Percentiles rank a stretch among this genome's conserved stretches.
Conservation (phyloP, 2,888 invertebrate genomes). For the Andrena dorsata region DNA sequence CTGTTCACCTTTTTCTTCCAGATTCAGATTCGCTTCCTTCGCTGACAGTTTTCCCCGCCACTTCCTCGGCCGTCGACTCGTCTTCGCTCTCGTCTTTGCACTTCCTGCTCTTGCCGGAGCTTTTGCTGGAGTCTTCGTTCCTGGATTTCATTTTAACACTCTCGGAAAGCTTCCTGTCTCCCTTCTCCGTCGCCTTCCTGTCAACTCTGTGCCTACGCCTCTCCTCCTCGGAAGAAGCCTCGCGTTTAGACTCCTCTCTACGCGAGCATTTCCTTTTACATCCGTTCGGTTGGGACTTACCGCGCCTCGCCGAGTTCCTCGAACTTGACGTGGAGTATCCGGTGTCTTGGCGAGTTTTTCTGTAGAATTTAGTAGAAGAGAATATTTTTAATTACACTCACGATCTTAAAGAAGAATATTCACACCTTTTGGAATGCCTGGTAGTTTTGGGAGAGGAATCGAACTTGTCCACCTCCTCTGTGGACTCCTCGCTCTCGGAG, state of each 20-base stretch:
- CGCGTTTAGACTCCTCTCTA: slow-evolving; percentile 66
- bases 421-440: slow-evolving; percentile 64
- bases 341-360: slow-evolving; percentile 87
- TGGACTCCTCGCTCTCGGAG: slow-evolving; percentile 77
- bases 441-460: slow-evolving; percentile 72
- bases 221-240: slow-evolving; percentile 65
- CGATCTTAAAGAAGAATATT: not conserved
- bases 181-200: slow-evolving; percentile 56
- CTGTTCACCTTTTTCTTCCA: slow-evolving; percentile 70
- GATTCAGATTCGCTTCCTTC: slow-evolving; percentile 75
- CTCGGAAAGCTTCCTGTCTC: slow-evolving; percentile 50
- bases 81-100: slow-evolving; percentile 72
- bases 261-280: slow-evolving; percentile 69
- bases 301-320: slow-evolving; percentile 85
- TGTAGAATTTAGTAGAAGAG: slow-evolving; percentile 56
- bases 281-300: slow-evolving; percentile 72
- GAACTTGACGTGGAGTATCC: slow-evolving; percentile 90
- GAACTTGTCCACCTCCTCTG: slow-evolving; percentile 76
- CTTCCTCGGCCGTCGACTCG: slow-evolving; percentile 71
- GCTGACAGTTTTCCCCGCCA: slow-evolving; percentile 67
- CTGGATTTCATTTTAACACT: slow-evolving; percentile 42
- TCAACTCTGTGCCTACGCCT: slow-evolving; percentile 53
- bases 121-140: slow-evolving; percentile 68
- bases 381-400: not conserved
- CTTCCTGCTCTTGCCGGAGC: slow-evolving; percentile 69